Conservation (phyloP, 1,140 invertebrate genomes). For the Lerema accius region DNA sequence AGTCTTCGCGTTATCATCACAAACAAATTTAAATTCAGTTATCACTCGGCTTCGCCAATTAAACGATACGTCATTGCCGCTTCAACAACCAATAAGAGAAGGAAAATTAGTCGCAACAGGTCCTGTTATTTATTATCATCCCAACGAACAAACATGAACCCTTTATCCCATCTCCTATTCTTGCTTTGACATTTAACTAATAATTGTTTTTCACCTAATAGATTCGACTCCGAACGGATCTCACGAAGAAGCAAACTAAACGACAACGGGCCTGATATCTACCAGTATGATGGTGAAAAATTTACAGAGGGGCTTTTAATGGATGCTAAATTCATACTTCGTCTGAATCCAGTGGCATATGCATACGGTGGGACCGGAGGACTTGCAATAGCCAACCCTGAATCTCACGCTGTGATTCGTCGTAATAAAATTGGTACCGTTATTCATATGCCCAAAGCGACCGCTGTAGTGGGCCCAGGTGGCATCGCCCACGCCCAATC, state of each 20-base stretch:
- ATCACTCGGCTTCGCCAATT: constrained; percentile 57
- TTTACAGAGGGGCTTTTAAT: constrained; percentile 54
- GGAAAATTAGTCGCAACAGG: constrained; percentile 87
- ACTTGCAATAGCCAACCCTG: constrained; percentile 86
- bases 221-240: constrained; percentile 51
- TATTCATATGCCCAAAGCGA: constrained; percentile 85
- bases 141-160: constrained; percentile 55
- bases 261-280: constrained; percentile 45
- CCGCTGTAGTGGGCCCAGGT: constrained; percentile 88
- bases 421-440: constrained; percentile 81
- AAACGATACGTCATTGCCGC: constrained; percentile 57
- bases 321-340: constrained; percentile 68
- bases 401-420: constrained; percentile 83
- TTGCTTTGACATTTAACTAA: constrained; percentile 50
- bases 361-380: constrained; percentile 85
- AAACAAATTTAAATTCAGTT: constrained; percentile 79
- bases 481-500: constrained; percentile 88
- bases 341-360: constrained; percentile 85
- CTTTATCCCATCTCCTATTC: constrained; percentile 36
- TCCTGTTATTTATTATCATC: constrained; percentile 87
- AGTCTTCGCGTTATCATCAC: constrained; percentile 84
- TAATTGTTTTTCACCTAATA: constrained; percentile 60
- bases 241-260: constrained; percentile 37
- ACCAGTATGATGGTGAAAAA: constrained; percentile 65
- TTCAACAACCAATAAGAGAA: constrained; percentile 73